Base-by-base conservation (phyloP, 2,113 vertebrate genomes). In the Hassar affinis region DNA sequence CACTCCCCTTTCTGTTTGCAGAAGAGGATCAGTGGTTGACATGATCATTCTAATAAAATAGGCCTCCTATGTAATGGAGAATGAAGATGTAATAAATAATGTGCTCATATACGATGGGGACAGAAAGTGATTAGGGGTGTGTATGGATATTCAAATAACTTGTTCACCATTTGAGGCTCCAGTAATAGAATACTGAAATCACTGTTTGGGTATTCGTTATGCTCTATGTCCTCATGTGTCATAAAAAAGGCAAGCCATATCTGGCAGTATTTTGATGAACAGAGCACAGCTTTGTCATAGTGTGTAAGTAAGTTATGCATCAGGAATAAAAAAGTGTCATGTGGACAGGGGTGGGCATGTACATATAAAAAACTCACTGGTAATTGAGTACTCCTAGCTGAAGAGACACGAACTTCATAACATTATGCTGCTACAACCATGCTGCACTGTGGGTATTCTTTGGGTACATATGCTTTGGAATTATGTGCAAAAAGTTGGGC, bases 21-120 rank as follows among this genome's bases (percentile, higher is more conserved):
- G 27, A 52, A 49, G 18, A n/a, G 27, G 74, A 56, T 38, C 52
- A 35, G 20, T 38, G 18, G 4, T 56, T 54, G 57, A 83, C 57
- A 62, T 14, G 27, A 76, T 25, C 71, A 76, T 6, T 82, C 56
- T 49, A 30, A 57, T 49, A 59, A 79, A 49, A 62, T 30, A 75
- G 64, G 4, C 33, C n/a, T 77, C 35, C 47, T 69, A 47, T 35
- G 3, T 61, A 42, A 81, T 71, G 64, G 33, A 61, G 64, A 81
- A 71, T 47, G 47, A 69, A 72, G 72, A 47, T 80, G 64, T 69
- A 51, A 61, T 51, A 84, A 84, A 59, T 78, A 79, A 66, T n/a
- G 27, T 77, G 66, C 45, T 77, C 42, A 54, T 62, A 45, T 20
- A 27, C 38, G 52, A 45, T 54, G 71, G 61, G 18, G 75, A 81